A percentile compares a stretch with the other conserved stretches of the same genome.
Conservation (phyloP, 1,140 invertebrate genomes). For the Scaptodrosophila lebanonensis region DNA sequence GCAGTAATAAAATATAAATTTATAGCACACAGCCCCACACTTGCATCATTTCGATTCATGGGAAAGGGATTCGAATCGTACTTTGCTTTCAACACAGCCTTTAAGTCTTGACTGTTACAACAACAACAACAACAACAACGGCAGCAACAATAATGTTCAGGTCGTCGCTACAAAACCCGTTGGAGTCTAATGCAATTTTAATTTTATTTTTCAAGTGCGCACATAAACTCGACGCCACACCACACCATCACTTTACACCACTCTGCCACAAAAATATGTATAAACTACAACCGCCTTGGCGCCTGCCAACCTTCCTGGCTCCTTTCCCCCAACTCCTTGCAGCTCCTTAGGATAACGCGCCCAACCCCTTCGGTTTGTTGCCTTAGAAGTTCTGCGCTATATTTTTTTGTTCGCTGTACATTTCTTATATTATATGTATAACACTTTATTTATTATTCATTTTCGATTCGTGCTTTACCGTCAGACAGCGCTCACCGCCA, state of each 20-base stretch:
- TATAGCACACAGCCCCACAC: slow-evolving; percentile 53
- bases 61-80: slow-evolving; percentile 12
- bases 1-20: slow-evolving; percentile 69
- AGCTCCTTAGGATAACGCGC: too few relatives aligned
- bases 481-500: slow-evolving; percentile 21
- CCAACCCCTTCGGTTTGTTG: slow-evolving; percentile 1
- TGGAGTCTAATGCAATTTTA: slow-evolving; percentile 74
- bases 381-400: slow-evolving; percentile 47
- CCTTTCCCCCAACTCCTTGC: slow-evolving; percentile 1
- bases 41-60: slow-evolving; percentile 49
- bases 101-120: slow-evolving; percentile 48
- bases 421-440: slow-evolving; percentile 76
- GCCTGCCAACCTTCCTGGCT: slow-evolving; percentile 9
- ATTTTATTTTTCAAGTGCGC: slow-evolving; percentile 74
- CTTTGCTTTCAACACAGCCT: slow-evolving; percentile 62
- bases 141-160: too few relatives aligned
- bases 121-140: too few relatives aligned
- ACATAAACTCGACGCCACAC: slow-evolving; percentile 54
- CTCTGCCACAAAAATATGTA: neutral
- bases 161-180: slow-evolving; percentile 49
- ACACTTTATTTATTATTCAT: slow-evolving; percentile 76
- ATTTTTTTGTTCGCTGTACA: slow-evolving; percentile 47
- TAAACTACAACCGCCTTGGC: slow-evolving; percentile 23
- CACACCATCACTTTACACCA: neutral
- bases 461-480: slow-evolving; percentile 73